Base-by-base conservation (phyloP, 2,797 vertebrate species). In the Clarias fuscus region DNA sequence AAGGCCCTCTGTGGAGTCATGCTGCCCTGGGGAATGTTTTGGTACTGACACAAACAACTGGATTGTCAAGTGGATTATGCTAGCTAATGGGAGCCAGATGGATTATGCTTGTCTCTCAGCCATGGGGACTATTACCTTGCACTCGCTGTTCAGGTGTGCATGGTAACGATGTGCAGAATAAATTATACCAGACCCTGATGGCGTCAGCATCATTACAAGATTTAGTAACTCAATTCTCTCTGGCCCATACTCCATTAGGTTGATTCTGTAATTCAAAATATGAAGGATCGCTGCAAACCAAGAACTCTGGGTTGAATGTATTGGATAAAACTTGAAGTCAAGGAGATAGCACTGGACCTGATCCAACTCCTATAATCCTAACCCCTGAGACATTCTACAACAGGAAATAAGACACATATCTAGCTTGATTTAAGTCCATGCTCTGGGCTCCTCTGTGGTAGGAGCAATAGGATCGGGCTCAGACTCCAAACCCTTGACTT, bases 1-100 rank as follows among this genome's bases (percentile, higher is more conserved):
- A 84, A 85, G 84, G 85, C 81, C 88, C 73, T 90, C 72, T 89
- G 59, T 70, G 83, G 88, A 90, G 76, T 89, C 79, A 89, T 86
- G 80, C 83, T 68, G 82, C 91, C 87, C 86, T 71, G 68, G 88
- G 80, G 87, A 88, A 90, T 84, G 70, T 87, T 88, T 88, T 81
- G 85, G 88, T 86, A 85, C 59, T 68, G 84, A 89, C 84, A 84
- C 88, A 90, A 90, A 88, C 88, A 86, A 80, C 71, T 65, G 67
- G 70, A 87, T 88, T 85, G 84, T 89, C 83, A 80, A 76, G 84
- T 68, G 84, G 91, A 89, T 90, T 90, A 90, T 90, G 81, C 61
- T 65, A 76, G 81, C 79, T 90, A 91, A 91, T 90, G 70, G 78
- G 77, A 85, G 87, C 91, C 89, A 90, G 91, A 91, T 93, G 90